Evolutionary conservation across 2,797 vertebrate species (phyloP), one percentile per base, ranked within the genome.

Genomic region (Sparus aurata): DNA sequence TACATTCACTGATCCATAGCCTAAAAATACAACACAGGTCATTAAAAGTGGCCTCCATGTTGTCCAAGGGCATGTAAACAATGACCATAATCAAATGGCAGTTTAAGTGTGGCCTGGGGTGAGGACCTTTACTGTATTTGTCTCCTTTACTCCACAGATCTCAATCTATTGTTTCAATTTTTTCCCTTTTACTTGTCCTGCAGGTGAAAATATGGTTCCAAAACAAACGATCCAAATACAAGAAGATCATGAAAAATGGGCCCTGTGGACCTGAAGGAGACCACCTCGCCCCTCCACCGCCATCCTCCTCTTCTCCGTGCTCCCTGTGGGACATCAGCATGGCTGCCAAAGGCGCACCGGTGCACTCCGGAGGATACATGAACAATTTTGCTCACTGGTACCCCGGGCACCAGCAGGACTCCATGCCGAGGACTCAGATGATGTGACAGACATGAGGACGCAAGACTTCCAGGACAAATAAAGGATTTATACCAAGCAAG

Each of bases 151-250:
- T n/a, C n/a, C 8, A 12, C 15, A 49, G 34, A 9, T 34, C 34
- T 34, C 34, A 34, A 34, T 34, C 15, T 13, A 12, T 20, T 43
- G 34, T 70, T 46, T 34, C 34, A 64, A 53, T 49, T 45, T 7
- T 57, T 47, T 54, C 27, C 43, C 22, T 38, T 12, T 52, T 75
- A 1, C 53, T 49, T 18, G 13, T 85, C 62, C 45, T 68, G 7
- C 75, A 99, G 98, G 98, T 98, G 27, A 98, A 99, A 92, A 98
- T 99, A 90, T 98, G 97, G 97, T 98, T 99, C 92, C 97, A 99
- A 91, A 98, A 99, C 93, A 98, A 98, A 69, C 94, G 96, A 20
- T 99, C 97, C 88, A 98, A 99, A 90, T 98, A 97, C 93, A 99
- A 99, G 94, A 99, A 98, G 93, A 96, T 98, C 72, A 94, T 97